phyloP scores from a whole-genome alignment of 1,140 invertebrate genomes.

The Cotesia vestalis region DNA sequence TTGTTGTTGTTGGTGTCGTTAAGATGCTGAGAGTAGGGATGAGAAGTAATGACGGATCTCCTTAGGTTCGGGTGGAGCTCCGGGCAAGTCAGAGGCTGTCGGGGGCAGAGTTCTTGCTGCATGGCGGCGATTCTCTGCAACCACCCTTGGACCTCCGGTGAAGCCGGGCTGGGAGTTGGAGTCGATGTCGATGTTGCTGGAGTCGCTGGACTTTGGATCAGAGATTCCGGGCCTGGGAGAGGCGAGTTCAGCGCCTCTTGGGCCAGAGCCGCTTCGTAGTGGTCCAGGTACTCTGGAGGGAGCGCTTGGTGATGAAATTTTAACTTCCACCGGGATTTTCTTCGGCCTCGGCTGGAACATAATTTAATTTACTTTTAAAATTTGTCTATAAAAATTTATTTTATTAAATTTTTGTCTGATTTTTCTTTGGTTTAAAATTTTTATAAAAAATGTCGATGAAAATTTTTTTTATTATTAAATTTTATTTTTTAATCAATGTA shows the following conservation, averaged over 20 bases:
- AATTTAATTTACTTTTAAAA: constrained; percentile 25
- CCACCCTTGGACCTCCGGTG: constrained; percentile 73
- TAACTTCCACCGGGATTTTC: constrained; percentile 77
- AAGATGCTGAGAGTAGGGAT: constrained; percentile 46
- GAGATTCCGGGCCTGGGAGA: constrained; percentile 42
- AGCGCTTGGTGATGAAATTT: constrained; percentile 85
- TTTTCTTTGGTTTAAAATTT: too few species aligned
- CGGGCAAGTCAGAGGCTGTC: constrained; percentile 25
- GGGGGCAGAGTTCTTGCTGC: constrained; percentile 67
- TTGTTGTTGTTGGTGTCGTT: constrained; percentile 36
- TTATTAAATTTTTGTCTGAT: too few species aligned
- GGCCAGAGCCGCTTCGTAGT: constrained; percentile 78
- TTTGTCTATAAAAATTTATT: background rate
- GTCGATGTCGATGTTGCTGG: constrained; percentile 54
- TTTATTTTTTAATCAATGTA: too few species aligned
- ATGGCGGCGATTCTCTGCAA: constrained; percentile 75
- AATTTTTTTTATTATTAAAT: too few species aligned
- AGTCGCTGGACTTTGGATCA: constrained; percentile 44
- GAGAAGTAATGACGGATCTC: constrained; percentile 53
- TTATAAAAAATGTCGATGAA: too few species aligned
- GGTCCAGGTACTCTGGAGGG: constrained; percentile 80
- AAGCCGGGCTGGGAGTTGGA: constrained; percentile 57
- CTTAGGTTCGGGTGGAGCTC: constrained; percentile 33
- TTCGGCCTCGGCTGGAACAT: constrained; percentile 66
- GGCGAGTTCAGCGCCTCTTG: constrained; percentile 59